Evolutionary conservation across 2,797 vertebrate genomes (phyloP).

Genomic region (Chanos chanos): DNA sequence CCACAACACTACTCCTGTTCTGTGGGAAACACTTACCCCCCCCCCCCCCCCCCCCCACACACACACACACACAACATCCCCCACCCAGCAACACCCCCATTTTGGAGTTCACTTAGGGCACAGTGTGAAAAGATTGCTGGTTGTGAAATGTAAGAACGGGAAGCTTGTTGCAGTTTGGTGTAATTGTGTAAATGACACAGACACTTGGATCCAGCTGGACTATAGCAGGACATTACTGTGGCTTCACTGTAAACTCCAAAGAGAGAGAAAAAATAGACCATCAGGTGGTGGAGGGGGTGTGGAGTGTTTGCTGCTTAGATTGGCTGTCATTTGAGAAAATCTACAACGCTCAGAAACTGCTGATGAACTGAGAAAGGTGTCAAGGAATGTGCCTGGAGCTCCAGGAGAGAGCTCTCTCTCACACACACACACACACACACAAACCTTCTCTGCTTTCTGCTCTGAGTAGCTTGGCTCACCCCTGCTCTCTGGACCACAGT

Average conservation of each 20-base stretch:
- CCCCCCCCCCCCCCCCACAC: background rate
- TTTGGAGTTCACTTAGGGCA: constrained; percentile 27
- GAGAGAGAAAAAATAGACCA: constrained; percentile 9
- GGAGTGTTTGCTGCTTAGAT: constrained; percentile 47
- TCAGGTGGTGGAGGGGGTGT: constrained; percentile 7
- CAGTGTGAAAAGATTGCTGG: constrained; percentile 6
- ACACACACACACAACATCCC: background rate
- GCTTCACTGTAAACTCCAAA: constrained; percentile 16
- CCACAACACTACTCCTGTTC: constrained; percentile 21
- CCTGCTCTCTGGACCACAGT: no score
- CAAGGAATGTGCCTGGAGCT: no score
- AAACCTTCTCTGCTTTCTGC: no score
- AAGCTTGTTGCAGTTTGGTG: constrained; percentile 5
- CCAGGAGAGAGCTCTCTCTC: no score
- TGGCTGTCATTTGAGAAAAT: no score
- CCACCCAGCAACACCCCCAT: background rate
- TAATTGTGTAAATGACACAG: constrained; percentile 20
- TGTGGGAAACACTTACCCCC: constrained; percentile 15
- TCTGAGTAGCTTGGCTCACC: no score
- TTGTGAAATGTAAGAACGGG: background rate
- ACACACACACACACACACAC: no score
- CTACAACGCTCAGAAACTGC: no score
- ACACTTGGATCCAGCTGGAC: background rate
- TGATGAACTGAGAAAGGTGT: no score
- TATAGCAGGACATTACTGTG: background rate